A percentile compares a stretch with the other conserved stretches of the same genome.
These are phyloP conservation scores for Belgica antarctica DNA, from an alignment of 2,888 invertebrate species.

Conservation along the genomic window DNA sequence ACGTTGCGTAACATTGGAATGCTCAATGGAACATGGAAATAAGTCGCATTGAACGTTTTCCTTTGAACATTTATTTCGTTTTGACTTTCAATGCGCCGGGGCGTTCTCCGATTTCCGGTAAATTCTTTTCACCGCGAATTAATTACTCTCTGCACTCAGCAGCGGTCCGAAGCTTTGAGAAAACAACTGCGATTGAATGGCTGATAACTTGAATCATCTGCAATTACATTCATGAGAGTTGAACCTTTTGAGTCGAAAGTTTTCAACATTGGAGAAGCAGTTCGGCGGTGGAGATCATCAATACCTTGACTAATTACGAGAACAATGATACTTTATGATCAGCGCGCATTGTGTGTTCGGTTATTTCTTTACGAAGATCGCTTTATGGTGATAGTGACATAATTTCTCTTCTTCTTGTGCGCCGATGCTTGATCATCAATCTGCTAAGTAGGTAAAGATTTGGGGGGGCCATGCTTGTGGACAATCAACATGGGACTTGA, in stretches of 20 bases:
- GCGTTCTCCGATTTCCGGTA: background rate
- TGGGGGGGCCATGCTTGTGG: no score
- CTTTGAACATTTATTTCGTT: no score
- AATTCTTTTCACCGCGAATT: conserved; percentile 1
- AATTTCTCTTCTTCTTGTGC: no score
- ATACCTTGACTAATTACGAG: background rate
- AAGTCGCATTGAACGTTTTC: no score
- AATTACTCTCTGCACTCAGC: background rate
- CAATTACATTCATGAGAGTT: background rate
- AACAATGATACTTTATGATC: background rate
- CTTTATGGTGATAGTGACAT: no score
- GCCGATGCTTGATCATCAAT: no score
- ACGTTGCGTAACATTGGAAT: background rate
- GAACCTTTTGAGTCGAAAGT: background rate
- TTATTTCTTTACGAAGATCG: no score
- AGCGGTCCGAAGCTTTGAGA: background rate
- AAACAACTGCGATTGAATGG: background rate
- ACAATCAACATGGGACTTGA: background rate
- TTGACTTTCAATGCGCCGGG: background rate
- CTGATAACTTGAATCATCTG: no score
- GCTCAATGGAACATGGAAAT: no score
- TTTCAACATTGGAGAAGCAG: background rate
- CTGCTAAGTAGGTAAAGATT: no score
- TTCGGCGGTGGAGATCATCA: no score
- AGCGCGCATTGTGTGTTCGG: no score